Evolutionary conservation across 2,888 invertebrate species (phyloP).

Genomic region (Hanleya hanleyi): DNA sequence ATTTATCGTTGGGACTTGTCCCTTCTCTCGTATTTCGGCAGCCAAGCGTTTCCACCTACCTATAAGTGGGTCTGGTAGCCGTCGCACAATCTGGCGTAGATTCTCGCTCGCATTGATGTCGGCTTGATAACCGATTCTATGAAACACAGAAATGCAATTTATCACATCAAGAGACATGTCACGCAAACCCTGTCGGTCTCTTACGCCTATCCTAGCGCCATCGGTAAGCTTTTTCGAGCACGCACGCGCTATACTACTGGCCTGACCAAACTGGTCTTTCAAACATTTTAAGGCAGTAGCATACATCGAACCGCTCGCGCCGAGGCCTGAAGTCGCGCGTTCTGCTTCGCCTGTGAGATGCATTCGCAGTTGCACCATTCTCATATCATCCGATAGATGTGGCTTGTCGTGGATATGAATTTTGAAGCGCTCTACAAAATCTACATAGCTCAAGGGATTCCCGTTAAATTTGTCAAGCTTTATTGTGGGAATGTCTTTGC

Average conservation of each 20-base stretch:
- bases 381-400: conserved; percentile 12
- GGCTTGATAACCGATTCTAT: not conserved
- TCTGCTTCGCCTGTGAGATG: conserved; percentile 16
- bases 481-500: conserved; percentile 1
- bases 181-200: conserved; percentile 11
- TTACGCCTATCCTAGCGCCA: not conserved
- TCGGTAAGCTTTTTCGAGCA: conserved; percentile 9
- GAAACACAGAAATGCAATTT: conserved; percentile 12
- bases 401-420: conserved; percentile 23
- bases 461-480: conserved; percentile 3
- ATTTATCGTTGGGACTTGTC: not conserved
- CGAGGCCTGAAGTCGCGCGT: conserved; percentile 11
- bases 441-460: conserved; percentile 11
- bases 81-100: not conserved
- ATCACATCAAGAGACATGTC: conserved; percentile 4
- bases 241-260: conserved; percentile 13
- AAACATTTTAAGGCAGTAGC: conserved; percentile 15
- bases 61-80: not conserved
- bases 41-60: conserved; percentile 1
- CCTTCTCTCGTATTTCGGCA: not conserved
- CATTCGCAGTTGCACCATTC: conserved; percentile 20
- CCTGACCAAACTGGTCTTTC: conserved; percentile 19
- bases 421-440: conserved; percentile 24
- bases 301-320: conserved; percentile 11
- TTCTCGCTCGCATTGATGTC: conserved; percentile 10